Evolutionary conservation across 1,140 invertebrate species (phyloP).

Genomic region (Meloidogyne exigua): DNA sequence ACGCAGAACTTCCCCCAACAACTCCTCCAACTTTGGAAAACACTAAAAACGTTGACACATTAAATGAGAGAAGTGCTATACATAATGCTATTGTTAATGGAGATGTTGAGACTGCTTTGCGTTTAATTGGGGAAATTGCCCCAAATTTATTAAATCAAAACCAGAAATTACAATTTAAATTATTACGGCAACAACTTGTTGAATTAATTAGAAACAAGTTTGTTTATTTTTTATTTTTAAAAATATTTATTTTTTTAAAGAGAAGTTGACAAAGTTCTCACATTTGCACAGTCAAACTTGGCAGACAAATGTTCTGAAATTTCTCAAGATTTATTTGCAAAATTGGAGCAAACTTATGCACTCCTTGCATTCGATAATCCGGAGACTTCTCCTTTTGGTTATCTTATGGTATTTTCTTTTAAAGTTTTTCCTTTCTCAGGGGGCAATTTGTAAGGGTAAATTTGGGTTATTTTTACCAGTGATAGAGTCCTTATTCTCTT

Average conservation of each 20-base stretch:
- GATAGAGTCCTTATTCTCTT: no score
- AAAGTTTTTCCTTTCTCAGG: constrained; percentile 67
- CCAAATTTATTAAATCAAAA: constrained; percentile 92
- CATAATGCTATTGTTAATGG: constrained; percentile 89
- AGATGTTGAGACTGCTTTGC: constrained; percentile 85
- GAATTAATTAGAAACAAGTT: constrained; percentile 49
- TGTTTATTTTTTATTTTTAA: neutral
- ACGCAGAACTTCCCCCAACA: constrained; percentile 21
- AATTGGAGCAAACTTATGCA: constrained; percentile 79
- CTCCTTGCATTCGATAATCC: constrained; percentile 94
- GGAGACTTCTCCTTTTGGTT: constrained; percentile 86
- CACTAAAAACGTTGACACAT: constrained; percentile 69
- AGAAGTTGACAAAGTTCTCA: constrained; percentile 44
- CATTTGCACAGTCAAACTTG: constrained; percentile 44
- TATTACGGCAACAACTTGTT: constrained; percentile 69
- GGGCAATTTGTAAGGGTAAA: no score
- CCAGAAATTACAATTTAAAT: constrained; percentile 88
- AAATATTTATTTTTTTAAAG: constrained; percentile 30
- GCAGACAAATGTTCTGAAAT: constrained; percentile 43
- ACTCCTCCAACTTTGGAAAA: constrained; percentile 8
- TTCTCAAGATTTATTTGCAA: constrained; percentile 47
- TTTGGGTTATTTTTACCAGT: no score
- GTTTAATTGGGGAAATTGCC: constrained; percentile 87
- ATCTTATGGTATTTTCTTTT: constrained; percentile 71
- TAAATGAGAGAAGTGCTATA: constrained; percentile 90